phyloP scores from a whole-genome alignment of 2,113 vertebrate genomes.

The Pituophis catenifer region DNA sequence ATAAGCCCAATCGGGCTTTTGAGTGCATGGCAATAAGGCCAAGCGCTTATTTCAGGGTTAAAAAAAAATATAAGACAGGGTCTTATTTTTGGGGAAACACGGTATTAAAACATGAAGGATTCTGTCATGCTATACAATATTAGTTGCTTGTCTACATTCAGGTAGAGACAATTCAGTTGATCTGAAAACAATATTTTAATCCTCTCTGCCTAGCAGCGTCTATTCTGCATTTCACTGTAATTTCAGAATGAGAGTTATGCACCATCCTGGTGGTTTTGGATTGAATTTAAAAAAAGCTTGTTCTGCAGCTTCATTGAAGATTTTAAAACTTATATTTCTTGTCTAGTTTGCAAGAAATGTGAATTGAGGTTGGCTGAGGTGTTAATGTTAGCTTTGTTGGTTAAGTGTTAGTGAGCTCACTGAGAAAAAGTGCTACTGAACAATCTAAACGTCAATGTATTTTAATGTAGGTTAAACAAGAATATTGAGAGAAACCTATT shows the following conservation, averaged over 20 bases:
- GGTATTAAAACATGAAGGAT: neutral
- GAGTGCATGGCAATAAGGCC: too few relatives aligned
- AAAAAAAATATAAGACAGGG: too few relatives aligned
- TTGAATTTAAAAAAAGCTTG: neutral
- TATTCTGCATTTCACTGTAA: neutral
- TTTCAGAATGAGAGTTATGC: neutral
- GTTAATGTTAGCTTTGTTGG: conserved; percentile 23
- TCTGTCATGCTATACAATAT: neutral
- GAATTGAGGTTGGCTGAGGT: conserved; percentile 10
- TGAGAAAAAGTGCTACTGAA: conserved; percentile 23
- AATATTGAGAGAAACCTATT: neutral
- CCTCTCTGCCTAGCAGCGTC: neutral
- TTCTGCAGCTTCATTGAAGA: conserved; percentile 7
- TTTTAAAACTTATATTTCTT: neutral
- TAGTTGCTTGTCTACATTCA: neutral
- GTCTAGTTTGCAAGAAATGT: conserved; percentile 14
- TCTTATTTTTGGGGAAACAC: too few relatives aligned
- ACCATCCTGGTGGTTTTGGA: neutral
- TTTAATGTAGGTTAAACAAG: conserved; percentile 25
- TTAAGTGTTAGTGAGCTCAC: conserved; percentile 18
- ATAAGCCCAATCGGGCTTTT: too few relatives aligned
- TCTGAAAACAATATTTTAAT: neutral
- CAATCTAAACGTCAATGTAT: neutral
- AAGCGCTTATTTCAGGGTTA: too few relatives aligned
- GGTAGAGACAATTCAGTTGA: neutral